Evolutionary conservation across 2,888 invertebrate genomes (phyloP), one percentile per base, ranked within the genome.

Genomic region (Lycaena phlaeas): DNA sequence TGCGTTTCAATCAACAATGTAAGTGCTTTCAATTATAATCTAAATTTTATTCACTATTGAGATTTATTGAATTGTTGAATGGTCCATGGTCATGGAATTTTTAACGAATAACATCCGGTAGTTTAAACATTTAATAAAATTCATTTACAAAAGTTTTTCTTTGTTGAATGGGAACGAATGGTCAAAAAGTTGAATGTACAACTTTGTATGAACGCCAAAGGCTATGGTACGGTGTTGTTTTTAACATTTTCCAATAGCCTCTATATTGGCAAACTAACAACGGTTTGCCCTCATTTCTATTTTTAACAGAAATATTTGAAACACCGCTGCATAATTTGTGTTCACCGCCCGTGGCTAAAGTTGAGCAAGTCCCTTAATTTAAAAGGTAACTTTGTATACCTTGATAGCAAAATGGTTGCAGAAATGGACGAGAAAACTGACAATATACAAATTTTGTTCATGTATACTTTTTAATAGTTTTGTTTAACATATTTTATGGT

Each of bases 141-240:
- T 34, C 34, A 34, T 11, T 11, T 22, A 18, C 22, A 34, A 34
- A 34, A 34, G 34, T 34, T 22, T 34, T 22, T 34, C 18, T 22
- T 34, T 34, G 34, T 18, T 34, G 11, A 34, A 34, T 34, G 18
- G 31, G 31, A 34, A 18, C 22, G 18, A 34, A 22, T 34, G 12
- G 22, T 22, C 34, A 18, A 34, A 34, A 34, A 22, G 34, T 34
- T 18, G 34, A 34, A 34, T 18, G 22, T 18, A 15, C 31, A 34
- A 34, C 34, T 12, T 34, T 34, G 12, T 22, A 9, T 34, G 34
- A 34, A 18, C 34, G 22, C 34, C 34, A 34, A 34, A 34, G 11
- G 10, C 18, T 22, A 34, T 12, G 12, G 34, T 9, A 18, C 18
- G 9, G 17, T 34, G 17, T 18, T 34, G 34, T 34, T 34, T 30